Base-by-base conservation (phyloP, 1,140 invertebrate species). In the Sarcophaga peregrina region DNA sequence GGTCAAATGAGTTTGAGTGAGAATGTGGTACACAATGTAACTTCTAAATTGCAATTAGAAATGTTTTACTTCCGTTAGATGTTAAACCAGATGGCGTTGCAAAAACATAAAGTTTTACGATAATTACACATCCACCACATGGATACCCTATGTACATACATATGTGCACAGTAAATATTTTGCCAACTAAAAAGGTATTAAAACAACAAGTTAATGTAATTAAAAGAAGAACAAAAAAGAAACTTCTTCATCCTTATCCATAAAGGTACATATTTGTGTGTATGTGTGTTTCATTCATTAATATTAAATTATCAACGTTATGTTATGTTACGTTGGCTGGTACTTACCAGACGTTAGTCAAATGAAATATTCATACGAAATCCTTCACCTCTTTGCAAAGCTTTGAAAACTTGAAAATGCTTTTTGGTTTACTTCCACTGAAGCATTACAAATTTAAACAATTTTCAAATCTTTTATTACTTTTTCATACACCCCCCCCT, bases 51-150 rank as follows among this genome's bases (percentile, higher is more conserved):
- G 17, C 75, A 52, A 50, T 50, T 78, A 78, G 47, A 78, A 78
- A 78, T 78, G 48, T 78, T 78, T 78, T 50, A 20, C 75, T 52
- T 52, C 47, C 13, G 17, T 20, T 52, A 52, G 48, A 78, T 78
- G 75, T 78, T 78, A 11, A 48, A 78, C n/a, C 75, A 78, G 75
- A 50, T 78, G 75, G 48, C 75, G 75, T 20, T 78, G 25, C 48
- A 48, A 50, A 50, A 20, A 50, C 47, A 78, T 78, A 46, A 78
- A 48, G 48, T 78, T 78, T 78, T 78, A 78, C 50, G 75, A 78
- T 78, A 78, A 78, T 78, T 78, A 78, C 20, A 10, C 13, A 72
- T 72, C 62, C 62, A 25, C 7, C 37, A 25, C 15, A 48, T 25
- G 47, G 25, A 48, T 47, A 78, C 15, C n/a, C n/a, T n/a, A n/a